These are phyloP conservation scores for Perccottus glenii DNA, from an alignment of 2,113 vertebrate species.

Conservation along the genomic window DNA sequence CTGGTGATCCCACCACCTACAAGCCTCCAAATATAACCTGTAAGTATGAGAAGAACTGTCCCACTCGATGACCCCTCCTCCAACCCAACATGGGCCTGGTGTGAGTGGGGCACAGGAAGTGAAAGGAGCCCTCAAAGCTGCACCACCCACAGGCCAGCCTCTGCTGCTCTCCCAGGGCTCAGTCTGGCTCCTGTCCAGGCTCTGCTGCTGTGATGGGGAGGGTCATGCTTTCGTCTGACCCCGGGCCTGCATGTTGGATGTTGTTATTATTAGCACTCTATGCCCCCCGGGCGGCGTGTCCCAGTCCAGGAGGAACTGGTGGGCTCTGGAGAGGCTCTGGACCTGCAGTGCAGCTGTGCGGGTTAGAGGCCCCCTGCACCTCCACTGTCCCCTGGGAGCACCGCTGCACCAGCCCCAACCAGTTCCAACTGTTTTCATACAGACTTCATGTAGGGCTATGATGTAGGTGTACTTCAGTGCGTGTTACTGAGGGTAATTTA, in stretches of 20 bases:
- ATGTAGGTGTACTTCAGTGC: conserved; percentile 20
- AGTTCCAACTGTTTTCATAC: conserved; percentile 34
- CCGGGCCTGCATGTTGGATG: conserved; percentile 85
- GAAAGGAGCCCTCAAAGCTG: conserved; percentile 56
- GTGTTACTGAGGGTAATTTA: neutral
- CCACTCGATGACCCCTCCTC: conserved; percentile 23
- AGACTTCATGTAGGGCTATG: conserved; percentile 25
- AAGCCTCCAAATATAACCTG: conserved; percentile 19
- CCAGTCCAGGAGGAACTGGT: conserved; percentile 71
- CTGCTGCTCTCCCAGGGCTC: conserved; percentile 62
- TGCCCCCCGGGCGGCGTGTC: conserved; percentile 86
- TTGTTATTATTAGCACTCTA: conserved; percentile 90
- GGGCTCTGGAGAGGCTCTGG: conserved; percentile 73
- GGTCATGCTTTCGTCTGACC: conserved; percentile 89
- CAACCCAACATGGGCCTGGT: conserved; percentile 30
- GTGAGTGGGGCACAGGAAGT: conserved; percentile 63
- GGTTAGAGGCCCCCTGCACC: conserved; percentile 64
- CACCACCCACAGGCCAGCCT: conserved; percentile 59
- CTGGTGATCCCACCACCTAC: conserved; percentile 7
- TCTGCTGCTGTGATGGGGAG: conserved; percentile 83
- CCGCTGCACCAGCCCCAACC: conserved; percentile 61
- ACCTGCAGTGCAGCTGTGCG: conserved; percentile 81
- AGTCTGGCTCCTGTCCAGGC: conserved; percentile 82
- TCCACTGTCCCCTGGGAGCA: conserved; percentile 44
- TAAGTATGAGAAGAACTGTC: conserved; percentile 24